phyloP scores from a whole-genome alignment of 2,888 invertebrate species.

The Phortica magna region DNA sequence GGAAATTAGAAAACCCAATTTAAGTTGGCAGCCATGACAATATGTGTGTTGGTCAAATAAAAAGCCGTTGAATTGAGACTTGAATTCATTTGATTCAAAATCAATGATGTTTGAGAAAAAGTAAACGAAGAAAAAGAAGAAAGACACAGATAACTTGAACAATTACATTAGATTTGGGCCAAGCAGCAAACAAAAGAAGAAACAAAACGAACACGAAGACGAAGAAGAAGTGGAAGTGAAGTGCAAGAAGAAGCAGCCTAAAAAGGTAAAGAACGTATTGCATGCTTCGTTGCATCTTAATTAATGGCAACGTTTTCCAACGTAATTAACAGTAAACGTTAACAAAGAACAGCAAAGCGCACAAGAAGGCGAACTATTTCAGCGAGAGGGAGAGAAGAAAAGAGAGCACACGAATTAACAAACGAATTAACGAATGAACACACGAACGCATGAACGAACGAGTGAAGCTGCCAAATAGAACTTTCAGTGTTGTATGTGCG shows the following conservation, averaged over 20 bases:
- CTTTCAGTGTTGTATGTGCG: not conserved
- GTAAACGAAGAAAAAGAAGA: too few relatives aligned
- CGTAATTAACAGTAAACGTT: constrained; percentile 56
- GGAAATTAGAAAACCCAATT: too few relatives aligned
- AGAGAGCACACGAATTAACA: not conserved
- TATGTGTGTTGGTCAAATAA: too few relatives aligned
- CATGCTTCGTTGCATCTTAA: constrained; percentile 68
- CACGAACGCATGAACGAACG: too few relatives aligned
- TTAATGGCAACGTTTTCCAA: constrained; percentile 58
- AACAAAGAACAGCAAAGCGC: not conserved
- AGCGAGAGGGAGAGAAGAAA: not conserved
- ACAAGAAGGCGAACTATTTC: not conserved
- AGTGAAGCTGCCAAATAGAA: not conserved
- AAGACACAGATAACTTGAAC: not conserved
- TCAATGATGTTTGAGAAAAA: too few relatives aligned
- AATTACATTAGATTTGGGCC: not conserved
- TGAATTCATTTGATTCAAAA: too few relatives aligned
- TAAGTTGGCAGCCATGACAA: too few relatives aligned
- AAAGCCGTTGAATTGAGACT: too few relatives aligned
- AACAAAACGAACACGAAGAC: too few relatives aligned
- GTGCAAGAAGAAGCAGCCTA: constrained; percentile 61
- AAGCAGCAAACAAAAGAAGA: too few relatives aligned
- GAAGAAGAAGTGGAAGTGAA: constrained; percentile 33
- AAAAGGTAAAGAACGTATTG: constrained; percentile 49
- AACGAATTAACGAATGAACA: too few relatives aligned